phyloP scores from a whole-genome alignment of 2,797 vertebrate species.

The Silurus lanzhouensis region DNA sequence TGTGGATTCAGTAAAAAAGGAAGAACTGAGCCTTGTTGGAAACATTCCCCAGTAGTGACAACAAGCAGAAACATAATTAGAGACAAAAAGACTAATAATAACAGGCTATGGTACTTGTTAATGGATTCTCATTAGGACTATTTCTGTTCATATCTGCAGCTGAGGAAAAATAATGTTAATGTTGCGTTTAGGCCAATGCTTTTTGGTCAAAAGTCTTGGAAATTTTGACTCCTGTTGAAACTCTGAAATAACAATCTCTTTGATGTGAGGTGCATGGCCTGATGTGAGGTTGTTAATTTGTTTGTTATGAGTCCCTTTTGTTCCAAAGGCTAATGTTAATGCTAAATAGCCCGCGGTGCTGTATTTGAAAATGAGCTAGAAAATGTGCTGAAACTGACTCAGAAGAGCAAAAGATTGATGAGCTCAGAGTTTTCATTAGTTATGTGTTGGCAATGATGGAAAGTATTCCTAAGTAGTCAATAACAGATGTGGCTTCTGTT shows the following conservation, averaged over 20 bases:
- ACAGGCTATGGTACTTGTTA: constrained; percentile 71
- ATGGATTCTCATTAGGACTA: constrained; percentile 68
- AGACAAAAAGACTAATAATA: constrained; percentile 67
- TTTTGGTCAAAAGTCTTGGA: constrained; percentile 29
- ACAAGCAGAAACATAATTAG: constrained; percentile 68
- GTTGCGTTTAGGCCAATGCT: constrained; percentile 18
- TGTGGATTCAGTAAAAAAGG: constrained; percentile 16
- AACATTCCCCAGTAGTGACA: constrained; percentile 59
- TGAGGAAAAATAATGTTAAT: constrained; percentile 27
- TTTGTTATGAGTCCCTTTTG: constrained; percentile 30
- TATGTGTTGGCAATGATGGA: not conserved
- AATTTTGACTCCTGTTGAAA: constrained; percentile 5
- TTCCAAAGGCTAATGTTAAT: constrained; percentile 13
- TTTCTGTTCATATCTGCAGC: constrained; percentile 38
- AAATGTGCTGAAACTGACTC: constrained; percentile 30
- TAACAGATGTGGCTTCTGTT: not conserved
- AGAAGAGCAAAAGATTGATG: constrained; percentile 16
- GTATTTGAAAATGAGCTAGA: constrained; percentile 5
- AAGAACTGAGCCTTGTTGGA: constrained; percentile 42
- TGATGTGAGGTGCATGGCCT: constrained; percentile 20
- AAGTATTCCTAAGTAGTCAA: not conserved
- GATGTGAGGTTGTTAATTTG: constrained; percentile 17
- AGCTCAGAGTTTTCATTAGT: constrained; percentile 6
- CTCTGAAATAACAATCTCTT: constrained; percentile 21
- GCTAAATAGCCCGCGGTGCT: constrained; percentile 13